phyloP scores from a whole-genome alignment of 2,888 invertebrate genomes.

The Drosophila picticornis region DNA sequence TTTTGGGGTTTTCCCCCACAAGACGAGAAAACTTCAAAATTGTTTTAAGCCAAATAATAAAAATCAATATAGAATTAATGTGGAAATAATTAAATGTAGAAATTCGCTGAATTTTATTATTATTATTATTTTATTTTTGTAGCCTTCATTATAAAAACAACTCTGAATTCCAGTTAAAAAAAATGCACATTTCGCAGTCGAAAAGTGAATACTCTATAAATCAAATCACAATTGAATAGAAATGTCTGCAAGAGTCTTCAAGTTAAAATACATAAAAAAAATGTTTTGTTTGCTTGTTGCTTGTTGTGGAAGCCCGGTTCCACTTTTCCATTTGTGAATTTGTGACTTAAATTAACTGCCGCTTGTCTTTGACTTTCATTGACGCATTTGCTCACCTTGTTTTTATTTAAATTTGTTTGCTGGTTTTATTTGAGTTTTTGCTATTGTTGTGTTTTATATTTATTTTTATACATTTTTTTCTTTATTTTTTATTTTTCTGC shows the following conservation, averaged over 20 bases:
- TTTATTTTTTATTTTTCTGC: conserved; percentile 39
- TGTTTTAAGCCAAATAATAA: not conserved
- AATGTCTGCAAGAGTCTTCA: not conserved
- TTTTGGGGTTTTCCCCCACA: not conserved
- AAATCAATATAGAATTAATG: not conserved
- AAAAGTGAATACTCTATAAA: not conserved
- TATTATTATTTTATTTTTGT: not conserved
- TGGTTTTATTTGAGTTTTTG: conserved; percentile 34
- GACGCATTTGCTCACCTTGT: conserved; percentile 78
- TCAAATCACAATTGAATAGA: not conserved
- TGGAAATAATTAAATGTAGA: conserved; percentile 8
- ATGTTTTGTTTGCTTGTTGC: not conserved
- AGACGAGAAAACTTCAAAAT: not conserved
- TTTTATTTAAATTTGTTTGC: conserved; percentile 58
- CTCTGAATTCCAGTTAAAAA: conserved; percentile 13
- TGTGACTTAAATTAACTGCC: conserved; percentile 55
- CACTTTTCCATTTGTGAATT: conserved; percentile 46
- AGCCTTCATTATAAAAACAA: not conserved
- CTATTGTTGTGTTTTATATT: conserved; percentile 22
- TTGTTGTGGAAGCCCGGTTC: conserved; percentile 45
- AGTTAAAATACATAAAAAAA: not conserved
- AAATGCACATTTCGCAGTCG: conserved; percentile 5
- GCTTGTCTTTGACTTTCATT: conserved; percentile 68
- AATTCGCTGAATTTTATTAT: not conserved
- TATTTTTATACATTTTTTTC: conserved; percentile 20